Conservation (phyloP, 2,797 vertebrate species). For the Smutsia gigantea region DNA sequence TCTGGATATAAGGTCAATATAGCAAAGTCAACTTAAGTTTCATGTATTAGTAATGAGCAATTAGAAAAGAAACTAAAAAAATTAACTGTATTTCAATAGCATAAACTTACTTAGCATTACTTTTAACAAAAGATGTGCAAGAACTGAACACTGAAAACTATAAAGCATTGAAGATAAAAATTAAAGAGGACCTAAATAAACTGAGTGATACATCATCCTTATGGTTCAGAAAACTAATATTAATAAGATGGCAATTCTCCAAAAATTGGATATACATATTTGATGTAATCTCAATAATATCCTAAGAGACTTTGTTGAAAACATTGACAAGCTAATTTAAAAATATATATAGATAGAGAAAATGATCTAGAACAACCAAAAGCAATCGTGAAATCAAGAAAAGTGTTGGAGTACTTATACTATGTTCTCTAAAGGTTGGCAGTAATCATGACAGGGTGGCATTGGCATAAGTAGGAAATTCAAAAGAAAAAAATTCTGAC, state of each 20-base stretch:
- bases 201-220: background rate
- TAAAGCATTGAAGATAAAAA: background rate
- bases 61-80: background rate
- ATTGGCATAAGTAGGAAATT: background rate
- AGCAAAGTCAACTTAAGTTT: background rate
- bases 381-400: conserved; percentile 1
- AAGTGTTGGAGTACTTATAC: background rate
- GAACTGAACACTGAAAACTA: background rate
- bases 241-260: background rate
- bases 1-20: background rate
- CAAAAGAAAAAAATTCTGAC: background rate
- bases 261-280: background rate
- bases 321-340: background rate
- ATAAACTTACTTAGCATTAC: background rate
- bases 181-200: background rate
- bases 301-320: background rate
- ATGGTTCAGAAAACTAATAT: background rate
- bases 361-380: background rate
- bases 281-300: background rate
- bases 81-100: background rate
- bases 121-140: background rate
- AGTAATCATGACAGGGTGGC: background rate
- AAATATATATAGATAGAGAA: background rate
- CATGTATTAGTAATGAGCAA: background rate
- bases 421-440: background rate